phyloP scores from a whole-genome alignment of 2,797 vertebrate genomes.

The Hydrophis major region DNA sequence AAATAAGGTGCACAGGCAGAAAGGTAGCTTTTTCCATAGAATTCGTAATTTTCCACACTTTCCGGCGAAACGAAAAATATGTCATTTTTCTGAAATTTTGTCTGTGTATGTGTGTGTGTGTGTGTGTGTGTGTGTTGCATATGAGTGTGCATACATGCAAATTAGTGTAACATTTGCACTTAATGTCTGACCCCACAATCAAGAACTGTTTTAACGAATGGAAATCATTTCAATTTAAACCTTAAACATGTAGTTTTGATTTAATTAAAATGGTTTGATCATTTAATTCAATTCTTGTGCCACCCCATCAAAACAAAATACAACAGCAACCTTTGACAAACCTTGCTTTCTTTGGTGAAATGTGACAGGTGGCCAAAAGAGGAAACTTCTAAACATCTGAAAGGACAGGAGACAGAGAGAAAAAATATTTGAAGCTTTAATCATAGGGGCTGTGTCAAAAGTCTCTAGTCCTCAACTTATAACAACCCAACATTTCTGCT shows the following conservation, averaged over 20 bases:
- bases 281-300: neutral
- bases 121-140: too few relatives aligned
- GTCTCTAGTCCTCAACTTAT: neutral
- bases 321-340: slow-evolving; percentile 33
- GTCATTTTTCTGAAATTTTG: neutral
- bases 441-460: neutral
- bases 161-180: neutral
- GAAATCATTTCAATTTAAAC: too few relatives aligned
- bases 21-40: neutral
- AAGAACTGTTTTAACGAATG: neutral
- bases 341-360: slow-evolving; percentile 76
- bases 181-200: neutral
- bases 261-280: neutral
- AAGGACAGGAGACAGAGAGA: neutral
- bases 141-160: neutral
- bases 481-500: neutral
- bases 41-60: neutral
- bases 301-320: too few relatives aligned
- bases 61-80: neutral
- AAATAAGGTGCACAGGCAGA: neutral
- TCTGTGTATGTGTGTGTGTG: too few relatives aligned
- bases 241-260: too few relatives aligned
- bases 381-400: slow-evolving; percentile 79
- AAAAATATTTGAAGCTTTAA: neutral
- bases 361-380: slow-evolving; percentile 79